Evolutionary conservation across 2,797 vertebrate species (phyloP).

Genomic region (Poeciliopsis infans): DNA sequence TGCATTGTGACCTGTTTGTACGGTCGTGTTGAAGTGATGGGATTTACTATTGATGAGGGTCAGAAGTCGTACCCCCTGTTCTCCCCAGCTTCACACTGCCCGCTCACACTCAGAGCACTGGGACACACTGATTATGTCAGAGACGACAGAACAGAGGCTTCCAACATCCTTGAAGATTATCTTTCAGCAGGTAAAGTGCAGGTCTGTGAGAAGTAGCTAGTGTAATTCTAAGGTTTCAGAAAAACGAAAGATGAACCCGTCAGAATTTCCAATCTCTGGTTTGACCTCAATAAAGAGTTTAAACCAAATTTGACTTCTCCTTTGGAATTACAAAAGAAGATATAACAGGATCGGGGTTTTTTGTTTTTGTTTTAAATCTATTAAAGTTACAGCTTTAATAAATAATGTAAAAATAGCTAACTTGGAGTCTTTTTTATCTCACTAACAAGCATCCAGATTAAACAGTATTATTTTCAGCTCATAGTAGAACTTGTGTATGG

Average conservation of each 20-base stretch:
- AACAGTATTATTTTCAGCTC: neutral
- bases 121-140: slow-evolving; percentile 57
- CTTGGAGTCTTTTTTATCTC: neutral
- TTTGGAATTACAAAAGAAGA: neutral
- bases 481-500: neutral
- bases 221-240: neutral
- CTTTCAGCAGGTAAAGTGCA: slow-evolving; percentile 75
- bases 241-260: neutral
- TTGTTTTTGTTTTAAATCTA: too few species aligned
- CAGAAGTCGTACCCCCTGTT: slow-evolving; percentile 87
- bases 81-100: slow-evolving; percentile 86
- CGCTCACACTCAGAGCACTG: slow-evolving; percentile 80
- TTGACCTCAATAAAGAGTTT: neutral
- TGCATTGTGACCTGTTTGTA: slow-evolving; percentile 90
- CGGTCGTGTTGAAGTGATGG: slow-evolving; percentile 89
- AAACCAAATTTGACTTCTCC: neutral
- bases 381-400: neutral
- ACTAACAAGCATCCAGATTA: neutral
- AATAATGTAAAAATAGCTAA: neutral
- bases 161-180: slow-evolving; percentile 80
- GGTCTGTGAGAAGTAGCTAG: neutral
- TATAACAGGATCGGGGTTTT: too few species aligned
- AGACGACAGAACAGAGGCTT: slow-evolving; percentile 74
- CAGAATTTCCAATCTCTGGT: neutral
- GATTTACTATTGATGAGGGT: slow-evolving; percentile 86